Conservation (phyloP, 1,140 invertebrate species). For the Tetraneura akinire region DNA sequence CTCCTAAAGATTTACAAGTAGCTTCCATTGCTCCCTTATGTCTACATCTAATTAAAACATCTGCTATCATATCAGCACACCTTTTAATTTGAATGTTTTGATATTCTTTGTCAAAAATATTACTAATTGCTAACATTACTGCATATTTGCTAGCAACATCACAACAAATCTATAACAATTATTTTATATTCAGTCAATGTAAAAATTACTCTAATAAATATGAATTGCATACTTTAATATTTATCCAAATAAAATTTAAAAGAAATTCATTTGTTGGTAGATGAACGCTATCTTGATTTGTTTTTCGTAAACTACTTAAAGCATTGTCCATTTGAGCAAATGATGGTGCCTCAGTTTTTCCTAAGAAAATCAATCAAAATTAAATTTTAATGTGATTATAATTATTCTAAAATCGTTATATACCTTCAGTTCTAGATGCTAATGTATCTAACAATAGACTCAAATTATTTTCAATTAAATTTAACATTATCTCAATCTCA, state of each 20-base stretch:
- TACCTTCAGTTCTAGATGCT: slow-evolving; percentile 53
- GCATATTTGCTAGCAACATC: slow-evolving; percentile 61
- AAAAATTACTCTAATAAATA: neutral
- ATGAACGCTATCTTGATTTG: slow-evolving; percentile 60
- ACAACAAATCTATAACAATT: slow-evolving; percentile 61
- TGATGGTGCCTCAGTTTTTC: slow-evolving; percentile 61
- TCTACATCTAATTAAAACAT: slow-evolving; percentile 70
- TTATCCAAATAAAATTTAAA: slow-evolving; percentile 75
- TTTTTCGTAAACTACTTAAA: slow-evolving; percentile 55
- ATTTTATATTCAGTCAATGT: neutral
- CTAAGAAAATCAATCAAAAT: slow-evolving; percentile 40
- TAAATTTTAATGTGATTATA: neutral
- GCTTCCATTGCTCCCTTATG: slow-evolving; percentile 81
- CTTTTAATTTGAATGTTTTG: slow-evolving; percentile 58
- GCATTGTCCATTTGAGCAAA: slow-evolving; percentile 67
- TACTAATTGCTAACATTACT: neutral
- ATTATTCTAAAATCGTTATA: neutral
- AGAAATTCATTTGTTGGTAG: slow-evolving; percentile 70
- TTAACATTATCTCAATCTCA: slow-evolving; percentile 56
- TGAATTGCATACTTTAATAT: slow-evolving; percentile 68
- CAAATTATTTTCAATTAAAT: slow-evolving; percentile 58
- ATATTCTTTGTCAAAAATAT: neutral
- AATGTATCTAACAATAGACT: slow-evolving; percentile 59
- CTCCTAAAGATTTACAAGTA: slow-evolving; percentile 65
- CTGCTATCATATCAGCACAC: slow-evolving; percentile 64